Conservation (phyloP, 1,140 invertebrate species). For the Tetramorium alpestre region DNA sequence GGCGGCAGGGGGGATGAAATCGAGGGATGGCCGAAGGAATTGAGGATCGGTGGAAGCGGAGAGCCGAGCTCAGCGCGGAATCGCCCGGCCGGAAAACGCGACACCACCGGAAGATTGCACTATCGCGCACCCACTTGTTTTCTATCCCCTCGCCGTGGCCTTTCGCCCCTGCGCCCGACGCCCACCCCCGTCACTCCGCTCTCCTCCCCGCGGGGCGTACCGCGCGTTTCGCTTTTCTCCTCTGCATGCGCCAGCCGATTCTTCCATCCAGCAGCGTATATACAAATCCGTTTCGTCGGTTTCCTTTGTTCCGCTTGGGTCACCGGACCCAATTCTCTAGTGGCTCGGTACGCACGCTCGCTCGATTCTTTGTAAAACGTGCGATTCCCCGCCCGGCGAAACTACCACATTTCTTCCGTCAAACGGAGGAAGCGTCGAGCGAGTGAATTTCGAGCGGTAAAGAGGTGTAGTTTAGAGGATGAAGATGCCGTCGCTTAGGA, state of each 20-base stretch:
- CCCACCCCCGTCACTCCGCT: background rate
- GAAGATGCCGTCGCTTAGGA: conserved; percentile 44
- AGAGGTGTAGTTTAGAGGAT: conserved; percentile 14
- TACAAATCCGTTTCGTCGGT: conserved; percentile 67
- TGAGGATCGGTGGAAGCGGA: conserved; percentile 68
- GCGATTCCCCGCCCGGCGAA: conserved; percentile 2
- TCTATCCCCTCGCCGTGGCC: conserved; percentile 64
- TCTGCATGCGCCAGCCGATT: conserved; percentile 26
- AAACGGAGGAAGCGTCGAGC: conserved; percentile 34
- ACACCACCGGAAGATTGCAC: conserved; percentile 81
- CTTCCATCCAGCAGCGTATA: conserved; percentile 51
- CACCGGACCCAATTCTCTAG: conserved; percentile 13
- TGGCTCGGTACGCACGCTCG: conserved; percentile 5
- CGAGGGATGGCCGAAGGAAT: conserved; percentile 63
- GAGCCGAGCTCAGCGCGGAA: conserved; percentile 74
- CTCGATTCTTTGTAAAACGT: conserved; percentile 28
- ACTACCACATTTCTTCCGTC: conserved; percentile 53
- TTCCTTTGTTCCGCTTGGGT: conserved; percentile 66
- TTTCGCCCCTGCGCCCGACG: conserved; percentile 43
- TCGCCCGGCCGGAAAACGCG: conserved; percentile 80
- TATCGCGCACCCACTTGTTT: conserved; percentile 81
- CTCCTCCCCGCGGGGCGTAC: conserved; percentile 8
- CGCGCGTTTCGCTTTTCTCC: conserved; percentile 24
- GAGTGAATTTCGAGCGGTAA: conserved; percentile 60
- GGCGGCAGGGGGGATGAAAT: background rate